These are phyloP conservation scores for Archocentrus centrarchus DNA, from an alignment of 2,113 vertebrate species.

Conservation along the genomic window DNA sequence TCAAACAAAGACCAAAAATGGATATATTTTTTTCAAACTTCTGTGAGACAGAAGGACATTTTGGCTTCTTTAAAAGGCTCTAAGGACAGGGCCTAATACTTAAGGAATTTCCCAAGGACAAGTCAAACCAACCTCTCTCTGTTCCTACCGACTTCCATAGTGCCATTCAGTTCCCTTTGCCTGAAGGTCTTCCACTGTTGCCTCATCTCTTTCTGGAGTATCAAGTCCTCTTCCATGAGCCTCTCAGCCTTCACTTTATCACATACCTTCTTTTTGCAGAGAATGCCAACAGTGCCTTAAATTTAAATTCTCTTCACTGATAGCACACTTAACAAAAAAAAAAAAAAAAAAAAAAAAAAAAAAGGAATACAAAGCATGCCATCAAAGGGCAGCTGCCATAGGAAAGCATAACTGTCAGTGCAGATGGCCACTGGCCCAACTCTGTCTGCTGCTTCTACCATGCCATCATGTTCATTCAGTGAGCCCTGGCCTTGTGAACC, in stretches of 20 bases:
- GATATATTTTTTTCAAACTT: not conserved
- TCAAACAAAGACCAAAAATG: not conserved
- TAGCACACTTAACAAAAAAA: not conserved
- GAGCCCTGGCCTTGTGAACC: no score
- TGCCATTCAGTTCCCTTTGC: not conserved
- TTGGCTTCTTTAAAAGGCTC: not conserved
- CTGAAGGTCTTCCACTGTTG: constrained; percentile 3
- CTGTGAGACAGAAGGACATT: not conserved
- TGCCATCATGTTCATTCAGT: no score
- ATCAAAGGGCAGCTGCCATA: not conserved
- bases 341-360: not conserved
- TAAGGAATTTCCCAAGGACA: not conserved
- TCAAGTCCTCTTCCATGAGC: not conserved
- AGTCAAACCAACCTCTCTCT: not conserved
- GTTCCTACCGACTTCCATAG: not conserved
- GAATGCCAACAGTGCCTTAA: not conserved
- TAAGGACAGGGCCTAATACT: not conserved
- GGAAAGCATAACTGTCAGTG: not conserved
- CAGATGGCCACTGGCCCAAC: not conserved
- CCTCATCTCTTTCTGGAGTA: not conserved
- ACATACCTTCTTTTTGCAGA: not conserved
- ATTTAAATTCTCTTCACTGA: not conserved
- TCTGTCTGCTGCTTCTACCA: not conserved
- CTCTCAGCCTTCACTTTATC: not conserved
- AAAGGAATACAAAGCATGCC: not conserved